Evolutionary conservation across 2,797 vertebrate species (phyloP).

Genomic region (Syngnathus acus): DNA sequence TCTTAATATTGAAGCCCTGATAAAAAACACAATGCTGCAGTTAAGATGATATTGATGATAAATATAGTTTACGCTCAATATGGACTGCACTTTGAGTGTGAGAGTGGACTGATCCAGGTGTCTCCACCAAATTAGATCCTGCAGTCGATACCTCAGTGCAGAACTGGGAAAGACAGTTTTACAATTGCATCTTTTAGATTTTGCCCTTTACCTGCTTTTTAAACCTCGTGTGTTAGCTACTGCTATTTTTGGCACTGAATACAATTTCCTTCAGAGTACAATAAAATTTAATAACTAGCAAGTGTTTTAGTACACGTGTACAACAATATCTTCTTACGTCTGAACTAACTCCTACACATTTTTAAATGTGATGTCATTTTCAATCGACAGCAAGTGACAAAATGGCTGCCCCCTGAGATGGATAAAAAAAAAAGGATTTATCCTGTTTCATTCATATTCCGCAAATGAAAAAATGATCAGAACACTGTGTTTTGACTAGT

Average conservation of each 20-base stretch:
- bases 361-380: too few relatives aligned
- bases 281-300: background rate
- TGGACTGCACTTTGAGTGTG: slow-evolving; percentile 8
- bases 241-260: background rate
- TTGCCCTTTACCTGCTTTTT: background rate
- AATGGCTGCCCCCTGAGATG: too few relatives aligned
- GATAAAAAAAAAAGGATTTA: too few relatives aligned
- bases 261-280: background rate
- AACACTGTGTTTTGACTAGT: too few relatives aligned
- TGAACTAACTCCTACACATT: too few relatives aligned
- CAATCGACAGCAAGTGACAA: too few relatives aligned
- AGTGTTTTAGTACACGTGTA: too few relatives aligned
- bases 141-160: background rate
- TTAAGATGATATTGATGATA: background rate
- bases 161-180: background rate
- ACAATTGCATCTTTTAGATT: background rate
- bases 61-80: background rate
- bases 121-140: slow-evolving; percentile 10
- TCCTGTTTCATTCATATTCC: too few relatives aligned
- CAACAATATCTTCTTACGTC: too few relatives aligned
- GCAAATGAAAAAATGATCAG: too few relatives aligned
- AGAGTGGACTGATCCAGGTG: slow-evolving; percentile 15
- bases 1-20: slow-evolving; percentile 89
- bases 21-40: background rate
- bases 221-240: background rate